Evolutionary conservation across 2,888 invertebrate species (phyloP), one percentile per base, ranked within the genome.

Genomic region (Phania funesta): DNA sequence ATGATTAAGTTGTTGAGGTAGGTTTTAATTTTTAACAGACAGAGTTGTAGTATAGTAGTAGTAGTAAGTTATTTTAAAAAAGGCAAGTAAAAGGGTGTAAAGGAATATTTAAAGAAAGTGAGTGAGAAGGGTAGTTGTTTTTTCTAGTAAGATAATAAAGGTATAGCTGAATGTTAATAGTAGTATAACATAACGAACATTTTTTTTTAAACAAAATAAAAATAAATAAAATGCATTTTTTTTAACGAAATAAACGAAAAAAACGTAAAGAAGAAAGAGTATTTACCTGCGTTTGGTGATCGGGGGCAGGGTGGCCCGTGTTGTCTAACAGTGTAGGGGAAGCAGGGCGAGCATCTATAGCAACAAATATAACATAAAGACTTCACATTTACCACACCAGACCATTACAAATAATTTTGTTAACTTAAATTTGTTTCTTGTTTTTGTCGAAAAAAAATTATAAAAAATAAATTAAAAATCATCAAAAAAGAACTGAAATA

Each of bases 321-420:
- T 94, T 94, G 94, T 95, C 95, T 95, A 95, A 95, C 94, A 95
- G 93, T 94, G 94, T 94, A 94, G 95, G 94, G 94, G 95, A 95
- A 94, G 93, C 93, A 93, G 94, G 94, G 95, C 96, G 96, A 96
- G 96, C 96, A 96, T 96, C 96, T 96, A 90, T 90, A 96, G 96
- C 96, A 96, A 96, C 96, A 96, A 95, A 96, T 95, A 96, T 95
- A 96, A 96, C 94, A 95, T 91, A 91, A 91, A 91, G 91, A 91
- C 91, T 91, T 90, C 89, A 91, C 91, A 91, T 91, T 91, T 91
- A 91, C 91, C 91, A 91, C 91, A 91, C 91, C 91, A 91, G 91
- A 91, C 91, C 91, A 90, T 89, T 89, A 89, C 89, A 89, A 89
- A 89, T 84, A 86, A 84, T 77, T 80, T 81, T 84, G 73, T 78